phyloP scores from a whole-genome alignment of 2,888 invertebrate species.

The Nyleta sp. region DNA sequence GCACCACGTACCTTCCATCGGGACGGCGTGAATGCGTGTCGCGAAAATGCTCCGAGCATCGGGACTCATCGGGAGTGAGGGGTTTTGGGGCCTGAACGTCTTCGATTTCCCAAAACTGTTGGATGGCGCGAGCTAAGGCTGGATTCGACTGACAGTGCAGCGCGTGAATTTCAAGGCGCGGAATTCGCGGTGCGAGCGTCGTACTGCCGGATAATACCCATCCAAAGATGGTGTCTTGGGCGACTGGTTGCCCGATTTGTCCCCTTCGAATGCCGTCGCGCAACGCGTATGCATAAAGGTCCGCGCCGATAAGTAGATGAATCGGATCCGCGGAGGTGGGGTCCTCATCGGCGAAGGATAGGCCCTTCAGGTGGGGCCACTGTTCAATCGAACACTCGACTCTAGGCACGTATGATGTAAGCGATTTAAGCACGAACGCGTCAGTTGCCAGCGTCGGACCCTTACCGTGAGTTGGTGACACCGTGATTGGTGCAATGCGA shows the following conservation, averaged over 20 bases:
- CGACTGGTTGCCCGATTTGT: background rate
- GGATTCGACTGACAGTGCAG: no score
- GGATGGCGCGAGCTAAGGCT: no score
- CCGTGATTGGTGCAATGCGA: no score
- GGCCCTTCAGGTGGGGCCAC: slow-evolving; percentile 15
- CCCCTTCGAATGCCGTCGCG: background rate
- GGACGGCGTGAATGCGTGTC: background rate
- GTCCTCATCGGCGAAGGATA: slow-evolving; percentile 3
- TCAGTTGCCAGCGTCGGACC: slow-evolving; percentile 3
- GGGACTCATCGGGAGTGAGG: background rate
- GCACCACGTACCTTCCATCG: background rate
- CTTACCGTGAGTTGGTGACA: no score
- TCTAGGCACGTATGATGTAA: slow-evolving; percentile 9
- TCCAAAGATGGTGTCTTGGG: background rate
- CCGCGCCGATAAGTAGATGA: background rate
- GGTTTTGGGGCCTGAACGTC: background rate
- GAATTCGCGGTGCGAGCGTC: no score
- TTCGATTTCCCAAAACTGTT: no score
- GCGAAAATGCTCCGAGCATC: background rate
- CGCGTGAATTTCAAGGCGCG: no score
- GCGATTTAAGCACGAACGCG: slow-evolving; percentile 4
- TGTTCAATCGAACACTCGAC: background rate
- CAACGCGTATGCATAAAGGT: background rate
- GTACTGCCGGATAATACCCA: background rate
- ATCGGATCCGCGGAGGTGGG: background rate